phyloP scores from a whole-genome alignment of 1,140 invertebrate species.

The Rhagoletis pomonella region DNA sequence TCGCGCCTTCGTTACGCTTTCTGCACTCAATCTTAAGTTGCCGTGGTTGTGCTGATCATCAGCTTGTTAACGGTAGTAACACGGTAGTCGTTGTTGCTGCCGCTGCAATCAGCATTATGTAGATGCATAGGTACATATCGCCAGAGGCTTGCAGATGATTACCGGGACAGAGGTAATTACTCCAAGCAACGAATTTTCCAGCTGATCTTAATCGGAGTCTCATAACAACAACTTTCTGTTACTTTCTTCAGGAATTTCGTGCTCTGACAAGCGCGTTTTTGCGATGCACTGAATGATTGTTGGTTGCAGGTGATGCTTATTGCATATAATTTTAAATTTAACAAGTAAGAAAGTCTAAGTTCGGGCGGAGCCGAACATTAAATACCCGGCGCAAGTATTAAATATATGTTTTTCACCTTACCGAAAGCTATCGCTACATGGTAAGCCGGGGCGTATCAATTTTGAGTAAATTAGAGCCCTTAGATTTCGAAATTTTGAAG shows the following conservation, averaged over 20 bases:
- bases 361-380: too few relatives aligned
- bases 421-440: too few relatives aligned
- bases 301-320: background rate
- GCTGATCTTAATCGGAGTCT: slow-evolving; percentile 21
- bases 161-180: too few relatives aligned
- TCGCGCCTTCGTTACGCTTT: slow-evolving; percentile 12
- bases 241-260: background rate
- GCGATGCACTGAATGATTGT: background rate
- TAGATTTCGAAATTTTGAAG: too few relatives aligned
- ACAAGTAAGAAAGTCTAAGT: too few relatives aligned
- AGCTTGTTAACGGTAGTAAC: slow-evolving; percentile 2
- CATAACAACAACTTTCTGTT: background rate
- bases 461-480: too few relatives aligned
- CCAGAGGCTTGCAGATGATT: background rate
- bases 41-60: background rate
- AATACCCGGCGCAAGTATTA: too few relatives aligned
- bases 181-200: background rate
- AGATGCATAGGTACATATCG: background rate
- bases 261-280: background rate
- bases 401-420: too few relatives aligned
- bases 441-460: too few relatives aligned
- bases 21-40: background rate
- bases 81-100: background rate
- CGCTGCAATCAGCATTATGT: too few relatives aligned
- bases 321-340: too few relatives aligned